A percentile compares a stretch with the other conserved stretches of the same genome.
Evolutionary conservation across 2,113 vertebrate genomes (phyloP).

Genomic region (Lynx canadensis): DNA sequence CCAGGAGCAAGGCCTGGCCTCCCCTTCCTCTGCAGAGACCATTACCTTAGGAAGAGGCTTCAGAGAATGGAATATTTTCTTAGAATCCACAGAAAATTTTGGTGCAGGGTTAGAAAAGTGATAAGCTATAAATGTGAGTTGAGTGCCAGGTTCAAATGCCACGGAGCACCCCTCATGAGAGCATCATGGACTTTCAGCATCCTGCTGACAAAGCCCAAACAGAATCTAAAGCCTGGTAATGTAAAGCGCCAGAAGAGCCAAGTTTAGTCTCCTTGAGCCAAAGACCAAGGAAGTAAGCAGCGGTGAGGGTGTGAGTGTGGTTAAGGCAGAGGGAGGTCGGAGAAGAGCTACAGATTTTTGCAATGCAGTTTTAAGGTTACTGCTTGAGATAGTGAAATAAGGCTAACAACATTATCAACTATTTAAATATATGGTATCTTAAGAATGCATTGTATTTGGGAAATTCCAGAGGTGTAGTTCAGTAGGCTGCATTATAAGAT

Average conservation of each 20-base stretch:
- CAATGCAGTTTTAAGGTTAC: conserved; percentile 56
- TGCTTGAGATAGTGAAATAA: conserved; percentile 57
- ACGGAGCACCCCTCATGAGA: accelerated
- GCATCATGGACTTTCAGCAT: background rate
- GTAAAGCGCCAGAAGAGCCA: background rate
- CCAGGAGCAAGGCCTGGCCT: background rate
- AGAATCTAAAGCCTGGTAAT: background rate
- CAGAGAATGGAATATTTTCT: background rate
- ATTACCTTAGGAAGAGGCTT: background rate
- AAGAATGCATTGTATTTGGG: conserved; percentile 72
- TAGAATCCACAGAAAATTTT: background rate
- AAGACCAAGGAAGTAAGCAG: background rate
- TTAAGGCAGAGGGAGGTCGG: too few species aligned
- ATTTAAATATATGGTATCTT: conserved; percentile 76
- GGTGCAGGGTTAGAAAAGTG: background rate
- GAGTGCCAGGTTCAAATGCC: background rate
- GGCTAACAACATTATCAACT: conserved; percentile 67
- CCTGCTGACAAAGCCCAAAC: background rate
- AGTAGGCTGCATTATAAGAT: conserved; percentile 58
- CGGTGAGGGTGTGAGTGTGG: background rate
- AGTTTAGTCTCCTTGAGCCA: background rate
- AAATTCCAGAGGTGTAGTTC: conserved; percentile 68
- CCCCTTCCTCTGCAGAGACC: background rate
- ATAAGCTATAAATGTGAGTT: background rate
- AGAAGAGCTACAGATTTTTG: background rate